These are phyloP conservation scores for Aegotheles bennettii DNA, from an alignment of 2,113 vertebrate species.

Conservation along the genomic window DNA sequence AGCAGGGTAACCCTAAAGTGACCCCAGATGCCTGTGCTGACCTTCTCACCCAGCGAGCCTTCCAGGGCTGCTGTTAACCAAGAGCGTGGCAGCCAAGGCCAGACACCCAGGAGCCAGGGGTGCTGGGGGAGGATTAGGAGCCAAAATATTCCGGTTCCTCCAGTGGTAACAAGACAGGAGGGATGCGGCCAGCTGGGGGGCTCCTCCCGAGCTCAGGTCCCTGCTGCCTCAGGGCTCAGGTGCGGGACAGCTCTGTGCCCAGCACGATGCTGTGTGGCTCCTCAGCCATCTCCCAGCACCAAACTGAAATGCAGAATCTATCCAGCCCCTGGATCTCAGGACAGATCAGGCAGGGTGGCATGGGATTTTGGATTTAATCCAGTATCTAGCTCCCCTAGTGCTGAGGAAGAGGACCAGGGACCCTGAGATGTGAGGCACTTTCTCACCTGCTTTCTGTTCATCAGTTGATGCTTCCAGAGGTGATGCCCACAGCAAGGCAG, in stretches of 20 bases:
- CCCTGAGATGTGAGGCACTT: neutral
- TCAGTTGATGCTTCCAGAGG: fast-evolving
- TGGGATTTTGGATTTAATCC: neutral
- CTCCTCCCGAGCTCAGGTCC: neutral
- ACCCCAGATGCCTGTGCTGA: conserved; percentile 54
- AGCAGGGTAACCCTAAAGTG: neutral
- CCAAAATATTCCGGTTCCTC: neutral
- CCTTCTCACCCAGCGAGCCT: conserved; percentile 24
- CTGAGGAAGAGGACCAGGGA: neutral
- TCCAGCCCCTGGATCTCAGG: neutral
- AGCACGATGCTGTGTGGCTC: fast-evolving
- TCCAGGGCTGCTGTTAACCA: neutral
- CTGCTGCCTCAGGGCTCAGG: fast-evolving
- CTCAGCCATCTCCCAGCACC: fast-evolving
- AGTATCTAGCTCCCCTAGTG: neutral
- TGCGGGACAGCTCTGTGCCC: neutral
- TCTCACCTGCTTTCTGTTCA: neutral
- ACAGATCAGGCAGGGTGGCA: neutral
- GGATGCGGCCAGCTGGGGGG: fast-evolving
- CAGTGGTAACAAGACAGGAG: neutral
- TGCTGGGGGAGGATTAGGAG: conserved; percentile 24
- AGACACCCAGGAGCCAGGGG: conserved; percentile 55
- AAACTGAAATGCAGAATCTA: neutral
- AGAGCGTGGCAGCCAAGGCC: neutral
- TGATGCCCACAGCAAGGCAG: neutral